Percentiles rank a stretch among this genome's conserved stretches.
These are phyloP conservation scores for Mya arenaria DNA, from an alignment of 1,140 invertebrate genomes.

Conservation along the genomic window DNA sequence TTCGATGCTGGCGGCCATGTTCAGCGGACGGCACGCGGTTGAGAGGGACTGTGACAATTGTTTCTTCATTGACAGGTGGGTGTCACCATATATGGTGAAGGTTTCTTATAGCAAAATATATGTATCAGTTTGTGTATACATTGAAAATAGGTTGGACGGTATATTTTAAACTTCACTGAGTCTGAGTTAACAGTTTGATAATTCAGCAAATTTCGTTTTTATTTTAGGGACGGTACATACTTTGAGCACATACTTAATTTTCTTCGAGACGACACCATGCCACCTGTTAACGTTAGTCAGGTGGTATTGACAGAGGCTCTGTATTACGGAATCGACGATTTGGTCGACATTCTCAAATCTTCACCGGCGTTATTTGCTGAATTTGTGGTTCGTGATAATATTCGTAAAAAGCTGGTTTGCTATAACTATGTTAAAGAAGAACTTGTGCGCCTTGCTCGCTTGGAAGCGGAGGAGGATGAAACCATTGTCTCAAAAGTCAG, in stretches of 20 bases:
- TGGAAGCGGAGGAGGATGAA: constrained; percentile 58
- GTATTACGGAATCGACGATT: constrained; percentile 63
- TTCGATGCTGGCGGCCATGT: constrained; percentile 74
- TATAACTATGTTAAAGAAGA: constrained; percentile 61
- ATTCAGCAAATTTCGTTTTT: constrained; percentile 5
- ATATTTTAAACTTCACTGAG: too few species aligned
- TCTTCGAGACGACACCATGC: constrained; percentile 62
- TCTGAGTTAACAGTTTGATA: too few species aligned
- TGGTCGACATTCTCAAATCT: constrained; percentile 59
- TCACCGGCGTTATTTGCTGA: constrained; percentile 65
- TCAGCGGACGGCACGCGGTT: constrained; percentile 69
- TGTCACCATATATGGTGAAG: too few species aligned
- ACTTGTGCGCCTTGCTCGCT: constrained; percentile 55
- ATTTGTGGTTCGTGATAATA: constrained; percentile 62
- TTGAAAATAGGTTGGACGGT: too few species aligned
- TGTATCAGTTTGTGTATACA: too few species aligned
- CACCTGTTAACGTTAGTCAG: constrained; percentile 56
- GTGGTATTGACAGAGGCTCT: constrained; percentile 63
- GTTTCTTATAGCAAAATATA: too few species aligned
- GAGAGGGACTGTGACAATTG: constrained; percentile 63
- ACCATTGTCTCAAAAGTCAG: constrained; percentile 58
- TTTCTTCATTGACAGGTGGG: constrained; percentile 67
- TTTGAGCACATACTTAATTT: constrained; percentile 70
- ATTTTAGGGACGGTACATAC: constrained; percentile 55
- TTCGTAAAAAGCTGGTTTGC: constrained; percentile 58